These are phyloP conservation scores for Drosophila nigrodunni DNA, from an alignment of 1,140 invertebrate genomes.

Conservation along the genomic window DNA sequence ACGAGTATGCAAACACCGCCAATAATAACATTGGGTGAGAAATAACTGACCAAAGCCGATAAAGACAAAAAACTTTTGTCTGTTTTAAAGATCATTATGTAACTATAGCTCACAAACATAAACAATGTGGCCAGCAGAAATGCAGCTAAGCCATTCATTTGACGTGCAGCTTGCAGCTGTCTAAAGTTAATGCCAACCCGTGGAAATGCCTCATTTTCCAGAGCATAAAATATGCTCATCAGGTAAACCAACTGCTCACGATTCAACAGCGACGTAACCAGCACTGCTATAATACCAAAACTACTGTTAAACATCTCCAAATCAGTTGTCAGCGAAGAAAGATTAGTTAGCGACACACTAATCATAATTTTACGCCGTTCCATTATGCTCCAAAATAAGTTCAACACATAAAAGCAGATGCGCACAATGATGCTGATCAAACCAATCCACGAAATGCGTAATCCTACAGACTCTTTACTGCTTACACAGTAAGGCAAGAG, in stretches of 20 bases:
- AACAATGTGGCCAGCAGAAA: slow-evolving; percentile 20
- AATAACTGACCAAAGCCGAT: slow-evolving; percentile 44
- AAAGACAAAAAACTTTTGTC: background rate
- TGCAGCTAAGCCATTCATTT: slow-evolving; percentile 36
- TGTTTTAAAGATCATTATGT: slow-evolving; percentile 7
- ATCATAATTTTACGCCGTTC: slow-evolving; percentile 29
- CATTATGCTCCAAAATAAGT: slow-evolving; percentile 22
- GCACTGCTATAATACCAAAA: slow-evolving; percentile 31
- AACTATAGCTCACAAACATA: slow-evolving; percentile 28
- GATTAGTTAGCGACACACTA: slow-evolving; percentile 35
- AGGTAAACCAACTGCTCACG: slow-evolving; percentile 33
- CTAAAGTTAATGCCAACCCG: slow-evolving; percentile 57
- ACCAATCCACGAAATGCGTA: slow-evolving; percentile 34
- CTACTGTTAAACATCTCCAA: slow-evolving; percentile 66
- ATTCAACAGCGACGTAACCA: slow-evolving; percentile 33
- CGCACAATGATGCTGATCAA: slow-evolving; percentile 45
- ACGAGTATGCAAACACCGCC: slow-evolving; percentile 49
- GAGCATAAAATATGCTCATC: slow-evolving; percentile 28
- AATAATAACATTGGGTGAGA: slow-evolving; percentile 59
- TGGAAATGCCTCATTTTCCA: slow-evolving; percentile 50
- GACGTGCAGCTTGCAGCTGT: slow-evolving; percentile 33
- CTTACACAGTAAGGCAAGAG: slow-evolving; percentile 59
- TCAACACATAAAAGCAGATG: slow-evolving; percentile 36
- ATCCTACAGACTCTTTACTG: background rate
- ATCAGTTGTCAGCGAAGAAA: slow-evolving; percentile 49